These are phyloP conservation scores for Holacanthus passer DNA, from an alignment of 2,113 vertebrate species.

Conservation along the genomic window DNA sequence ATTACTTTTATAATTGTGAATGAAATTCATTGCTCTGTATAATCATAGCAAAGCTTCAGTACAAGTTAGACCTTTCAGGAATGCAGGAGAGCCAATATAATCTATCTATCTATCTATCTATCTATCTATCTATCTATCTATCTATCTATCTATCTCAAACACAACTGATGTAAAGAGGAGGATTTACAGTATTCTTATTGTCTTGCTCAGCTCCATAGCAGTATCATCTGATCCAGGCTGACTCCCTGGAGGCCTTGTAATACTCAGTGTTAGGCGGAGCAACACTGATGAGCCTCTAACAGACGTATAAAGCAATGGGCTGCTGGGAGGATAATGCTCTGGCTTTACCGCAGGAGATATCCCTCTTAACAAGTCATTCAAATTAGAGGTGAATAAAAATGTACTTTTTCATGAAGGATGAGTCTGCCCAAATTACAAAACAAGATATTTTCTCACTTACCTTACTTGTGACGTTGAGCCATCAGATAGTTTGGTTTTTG, in stretches of 20 bases:
- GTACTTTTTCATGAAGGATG: neutral
- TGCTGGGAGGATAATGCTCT: neutral
- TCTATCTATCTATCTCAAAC: neutral
- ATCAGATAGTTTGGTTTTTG: neutral
- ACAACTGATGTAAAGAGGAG: neutral
- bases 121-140: no score
- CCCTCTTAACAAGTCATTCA: neutral
- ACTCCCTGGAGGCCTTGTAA: constrained; percentile 13
- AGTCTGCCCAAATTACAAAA: neutral
- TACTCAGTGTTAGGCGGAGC: constrained; percentile 18
- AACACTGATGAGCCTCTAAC: constrained; percentile 20
- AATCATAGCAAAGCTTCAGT: neutral
- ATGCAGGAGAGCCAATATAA: no score
- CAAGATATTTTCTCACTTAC: neutral
- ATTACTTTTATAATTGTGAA: no score
- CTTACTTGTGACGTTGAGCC: no score
- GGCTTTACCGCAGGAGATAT: neutral
- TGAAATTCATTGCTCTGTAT: neutral
- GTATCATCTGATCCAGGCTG: constrained; percentile 31
- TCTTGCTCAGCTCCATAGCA: neutral
- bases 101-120: no score
- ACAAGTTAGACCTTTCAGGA: neutral
- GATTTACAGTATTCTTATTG: neutral
- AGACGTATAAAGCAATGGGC: neutral
- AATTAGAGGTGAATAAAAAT: neutral